These are phyloP conservation scores for Musca vetustissima DNA, from an alignment of 1,140 invertebrate genomes.

Conservation along the genomic window DNA sequence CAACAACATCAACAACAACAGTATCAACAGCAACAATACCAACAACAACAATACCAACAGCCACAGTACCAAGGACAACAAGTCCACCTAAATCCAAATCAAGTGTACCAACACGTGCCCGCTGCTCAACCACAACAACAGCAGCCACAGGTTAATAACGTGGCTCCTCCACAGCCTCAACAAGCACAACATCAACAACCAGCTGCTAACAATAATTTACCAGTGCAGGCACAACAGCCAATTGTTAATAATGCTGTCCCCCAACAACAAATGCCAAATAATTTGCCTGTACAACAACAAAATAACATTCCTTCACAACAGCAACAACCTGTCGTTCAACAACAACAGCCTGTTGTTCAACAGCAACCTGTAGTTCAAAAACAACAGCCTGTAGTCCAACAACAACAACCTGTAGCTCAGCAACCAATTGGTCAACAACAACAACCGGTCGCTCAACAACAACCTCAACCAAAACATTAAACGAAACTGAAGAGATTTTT, in stretches of 20 bases:
- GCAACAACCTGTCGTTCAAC: conserved; percentile 31
- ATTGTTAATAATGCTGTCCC: conserved; percentile 27
- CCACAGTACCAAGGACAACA: conserved; percentile 40
- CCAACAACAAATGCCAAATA: conserved; percentile 25
- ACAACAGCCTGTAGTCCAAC: conserved; percentile 31
- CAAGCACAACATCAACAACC: conserved; percentile 27
- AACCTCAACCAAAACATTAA: conserved; percentile 19
- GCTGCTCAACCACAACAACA: conserved; percentile 29
- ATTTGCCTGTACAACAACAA: conserved; percentile 28
- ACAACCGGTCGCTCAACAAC: conserved; percentile 29
- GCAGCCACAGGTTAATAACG: not conserved
- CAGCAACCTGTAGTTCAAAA: conserved; percentile 22
- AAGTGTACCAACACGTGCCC: conserved; percentile 36
- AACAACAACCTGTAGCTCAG: conserved; percentile 26
- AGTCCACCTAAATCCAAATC: conserved; percentile 42
- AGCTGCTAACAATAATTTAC: conserved; percentile 9
- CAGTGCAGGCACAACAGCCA: conserved; percentile 28
- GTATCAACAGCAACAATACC: conserved; percentile 48
- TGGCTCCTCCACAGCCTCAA: conserved; percentile 19
- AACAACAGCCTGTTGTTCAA: conserved; percentile 27
- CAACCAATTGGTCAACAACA: conserved; percentile 27
- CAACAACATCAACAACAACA: conserved; percentile 53
- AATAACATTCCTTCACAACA: conserved; percentile 28
- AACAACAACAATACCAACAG: conserved; percentile 45
- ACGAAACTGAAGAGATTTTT: too few relatives aligned